These are phyloP conservation scores for Myxocyprinus asiaticus DNA, from an alignment of 2,113 vertebrate genomes.

Conservation along the genomic window DNA sequence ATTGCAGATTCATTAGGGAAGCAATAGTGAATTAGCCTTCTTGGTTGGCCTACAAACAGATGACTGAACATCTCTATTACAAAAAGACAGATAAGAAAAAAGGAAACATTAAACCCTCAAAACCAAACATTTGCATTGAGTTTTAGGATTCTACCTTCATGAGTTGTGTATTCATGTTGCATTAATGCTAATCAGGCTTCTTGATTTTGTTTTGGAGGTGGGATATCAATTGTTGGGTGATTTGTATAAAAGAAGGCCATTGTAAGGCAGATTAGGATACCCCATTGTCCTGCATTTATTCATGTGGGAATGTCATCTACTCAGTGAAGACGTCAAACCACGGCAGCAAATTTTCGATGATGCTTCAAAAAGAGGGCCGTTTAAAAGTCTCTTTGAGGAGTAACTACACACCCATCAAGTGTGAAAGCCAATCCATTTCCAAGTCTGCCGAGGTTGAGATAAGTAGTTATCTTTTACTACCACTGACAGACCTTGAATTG, in stretches of 20 bases:
- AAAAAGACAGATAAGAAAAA: too few species aligned
- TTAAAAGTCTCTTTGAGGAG: background rate
- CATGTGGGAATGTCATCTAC: slow-evolving; percentile 66
- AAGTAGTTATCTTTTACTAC: background rate
- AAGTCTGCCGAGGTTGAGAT: slow-evolving; percentile 31
- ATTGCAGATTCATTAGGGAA: too few species aligned
- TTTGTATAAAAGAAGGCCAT: slow-evolving; percentile 52
- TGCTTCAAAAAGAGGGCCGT: slow-evolving; percentile 22
- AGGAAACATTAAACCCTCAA: too few species aligned
- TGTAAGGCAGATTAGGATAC: slow-evolving; percentile 61
- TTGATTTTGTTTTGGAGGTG: background rate
- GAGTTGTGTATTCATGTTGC: slow-evolving; percentile 2
- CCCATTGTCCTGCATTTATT: slow-evolving; percentile 60
- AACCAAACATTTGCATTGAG: too few species aligned
- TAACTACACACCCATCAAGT: too few species aligned
- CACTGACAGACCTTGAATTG: slow-evolving; percentile 14
- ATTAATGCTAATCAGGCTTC: background rate
- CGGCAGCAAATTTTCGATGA: slow-evolving; percentile 55
- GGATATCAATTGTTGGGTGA: slow-evolving; percentile 17
- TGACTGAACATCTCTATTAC: too few species aligned
- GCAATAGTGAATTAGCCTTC: too few species aligned
- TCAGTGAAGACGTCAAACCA: slow-evolving; percentile 66
- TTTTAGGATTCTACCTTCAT: background rate
- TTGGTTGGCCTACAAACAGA: too few species aligned
- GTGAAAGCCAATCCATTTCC: background rate